Evolutionary conservation across 2,113 vertebrate species (phyloP), one percentile per base, ranked within the genome.

Genomic region (Xenus cinereus): DNA sequence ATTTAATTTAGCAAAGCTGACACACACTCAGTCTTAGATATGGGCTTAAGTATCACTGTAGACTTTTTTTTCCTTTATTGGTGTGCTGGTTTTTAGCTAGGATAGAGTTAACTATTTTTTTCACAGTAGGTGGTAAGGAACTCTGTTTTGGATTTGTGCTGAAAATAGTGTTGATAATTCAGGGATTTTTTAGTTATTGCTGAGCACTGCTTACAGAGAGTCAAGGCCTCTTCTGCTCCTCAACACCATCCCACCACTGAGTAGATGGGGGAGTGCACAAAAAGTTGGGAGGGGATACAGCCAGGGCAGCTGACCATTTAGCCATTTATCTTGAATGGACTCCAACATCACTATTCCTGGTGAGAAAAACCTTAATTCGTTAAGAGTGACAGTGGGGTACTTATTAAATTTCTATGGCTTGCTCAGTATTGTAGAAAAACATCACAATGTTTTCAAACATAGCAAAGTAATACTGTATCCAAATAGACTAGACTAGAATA

Each of bases 201-300:
- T 54, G 30, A 82, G 33, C 60, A 51, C 22, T 5, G 5, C 27
- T 67, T 19, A 43, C 6, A 27, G 11, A 74, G 20, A 11, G 6
- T 8, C 14, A 66, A 28, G 27, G 8, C 4, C 3, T 51, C 37
- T 67, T 45, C 45, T 60, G 19, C 37, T 28, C 3, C 37, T 82
- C 53, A 20, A 16, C 10, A 1, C 14, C 8, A 16, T 14, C 5
- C 4, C 9, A 45, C 27, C 19, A 67, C 6, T 0, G 2, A 59
- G 27, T 3, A 12, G 39, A 12, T 41, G 39, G 48, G 10, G 12
- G 12, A 5, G 7, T 11, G 32, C 16, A 21, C 32, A 37, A 37
- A 32, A 23, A 59, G 6, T 0, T 51, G 32, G 6, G 45, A 73
- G 50, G 28, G 30, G 18, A 56, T 30, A 32, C 18, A 32, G 53